Base-by-base conservation (phyloP, 2,888 invertebrate genomes). In the Cantharis nigra region DNA sequence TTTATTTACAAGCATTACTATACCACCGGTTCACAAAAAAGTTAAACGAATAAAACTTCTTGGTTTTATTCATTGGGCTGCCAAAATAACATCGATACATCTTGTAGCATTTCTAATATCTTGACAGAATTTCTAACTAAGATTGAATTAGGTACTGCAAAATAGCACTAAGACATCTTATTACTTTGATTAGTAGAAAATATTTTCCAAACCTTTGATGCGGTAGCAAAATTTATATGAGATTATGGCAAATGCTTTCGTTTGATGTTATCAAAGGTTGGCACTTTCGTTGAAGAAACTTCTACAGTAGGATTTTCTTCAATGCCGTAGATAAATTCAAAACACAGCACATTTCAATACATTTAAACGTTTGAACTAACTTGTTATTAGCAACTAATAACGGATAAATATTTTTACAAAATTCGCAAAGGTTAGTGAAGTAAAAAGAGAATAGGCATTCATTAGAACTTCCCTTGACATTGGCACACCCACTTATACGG, bases 381-480 rank as follows among this genome's bases (percentile, higher is more conserved):
- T 49, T n/a, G 13, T 7, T 4, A 33, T 49, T 49, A 49, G 49
- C n/a, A 49, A 49, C 49, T 49, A 49, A 49, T 49, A 49, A 2
- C 2, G 49, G 49, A n/a, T 49, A 49, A 13, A 49, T n/a, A 49
- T n/a, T 49, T 49, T 49, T 49, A 49, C 49, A 49, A n/a, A 49
- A n/a, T 49, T n/a, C 64, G 71, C 69, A 62, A 67, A 62, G 69
- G 71, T 63, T 33, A 74, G 74, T 71, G 74, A 69, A 74, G 49
- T 64, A 69, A 77, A 72, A 77, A 77, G 74, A 64, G 71, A 77
- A 74, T 77, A 71, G 67, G 63, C 74, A 77, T 77, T 77, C 74
- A 78, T 78, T 77, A 75, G 72, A 71, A 79, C 80, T 81, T 80
- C 80, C 80, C 80, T 75, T 81, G 81, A 80, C 81, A 81, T 81